Base-by-base conservation (phyloP, 2,113 vertebrate species). In the Coryphaenoides rupestris region DNA sequence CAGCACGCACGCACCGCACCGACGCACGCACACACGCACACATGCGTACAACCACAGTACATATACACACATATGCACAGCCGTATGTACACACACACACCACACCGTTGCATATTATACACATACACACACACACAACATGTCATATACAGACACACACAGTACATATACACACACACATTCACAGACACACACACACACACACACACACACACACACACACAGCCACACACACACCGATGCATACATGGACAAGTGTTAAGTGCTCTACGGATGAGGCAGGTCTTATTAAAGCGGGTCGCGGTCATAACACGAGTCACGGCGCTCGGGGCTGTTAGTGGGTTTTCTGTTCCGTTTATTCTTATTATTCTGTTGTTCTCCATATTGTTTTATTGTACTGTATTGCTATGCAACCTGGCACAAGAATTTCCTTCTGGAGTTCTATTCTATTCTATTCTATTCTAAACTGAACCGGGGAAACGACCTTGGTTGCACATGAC, bases 261-360 rank as follows among this genome's bases (percentile, higher is more conserved):
- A 12, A 62, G 5, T 17, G 65, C 28, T 45, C 15, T n/a, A 26
- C 4, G 55, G 12, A 17, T 55, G 46, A 61, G n/a, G 66, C 4
- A 22, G 17, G 19, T 47, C 1, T 14, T 19, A 12, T 68, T 71
- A 76, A 81, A 84, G n/a, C n/a, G n/a, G 72, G 74, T 79, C 68
- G 70, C 58, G 66, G 66, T 72, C 68, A 60, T 58, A 5, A 66
- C 65, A 58, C 4, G 2, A 56, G 62, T 24, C 58, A 68, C 63
- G 50, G 15, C 45, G 19, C 65, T 28, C 65, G 15, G 19, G 45
- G 19, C 12, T 70, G 28, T 61, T 70, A 63, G 57, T 47, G 66
- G 46, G 46, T 62, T 50, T 17, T 59, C 9, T 9, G 0, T 17
- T 53, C 10, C n/a, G n/a, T n/a, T n/a, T n/a, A n/a, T n/a, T n/a